A percentile compares a stretch with the other conserved stretches of the same genome.
Conservation (phyloP, 2,113 vertebrate species). For the Ariopsis seemanni region DNA sequence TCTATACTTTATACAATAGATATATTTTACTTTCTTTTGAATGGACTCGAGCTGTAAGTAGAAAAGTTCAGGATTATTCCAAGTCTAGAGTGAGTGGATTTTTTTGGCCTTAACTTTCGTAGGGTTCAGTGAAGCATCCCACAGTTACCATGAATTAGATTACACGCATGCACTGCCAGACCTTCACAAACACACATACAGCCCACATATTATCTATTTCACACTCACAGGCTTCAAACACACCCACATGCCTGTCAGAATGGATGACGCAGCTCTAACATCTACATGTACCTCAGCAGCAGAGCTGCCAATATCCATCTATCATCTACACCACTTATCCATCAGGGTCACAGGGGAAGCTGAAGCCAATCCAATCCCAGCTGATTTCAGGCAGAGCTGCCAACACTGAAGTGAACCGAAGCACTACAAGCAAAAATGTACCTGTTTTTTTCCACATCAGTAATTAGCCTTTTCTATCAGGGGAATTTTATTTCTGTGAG, state of each 20-base stretch:
- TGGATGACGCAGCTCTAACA: neutral
- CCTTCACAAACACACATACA: neutral
- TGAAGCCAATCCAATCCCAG: too few relatives aligned
- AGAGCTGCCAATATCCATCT: neutral
- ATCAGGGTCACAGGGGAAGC: too few relatives aligned
- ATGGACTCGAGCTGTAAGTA: neutral
- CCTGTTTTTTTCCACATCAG: neutral
- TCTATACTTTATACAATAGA: too few relatives aligned
- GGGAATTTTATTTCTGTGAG: neutral
- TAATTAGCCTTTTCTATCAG: neutral
- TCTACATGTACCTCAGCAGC: neutral
- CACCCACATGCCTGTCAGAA: neutral
- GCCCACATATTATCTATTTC: neutral
- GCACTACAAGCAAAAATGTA: neutral
- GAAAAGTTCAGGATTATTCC: neutral
- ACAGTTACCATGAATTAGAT: slow-evolving; percentile 7
- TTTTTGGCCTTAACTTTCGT: neutral
- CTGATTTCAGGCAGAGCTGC: neutral
- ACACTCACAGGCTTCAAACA: slow-evolving; percentile 28
- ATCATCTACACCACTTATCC: too few relatives aligned
- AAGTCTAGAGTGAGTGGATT: neutral
- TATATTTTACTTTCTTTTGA: neutral
- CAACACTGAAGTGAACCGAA: neutral
- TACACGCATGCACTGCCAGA: neutral
- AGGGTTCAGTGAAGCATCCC: neutral